Evolutionary conservation across 2,113 vertebrate species (phyloP).

Genomic region (Parus major): DNA sequence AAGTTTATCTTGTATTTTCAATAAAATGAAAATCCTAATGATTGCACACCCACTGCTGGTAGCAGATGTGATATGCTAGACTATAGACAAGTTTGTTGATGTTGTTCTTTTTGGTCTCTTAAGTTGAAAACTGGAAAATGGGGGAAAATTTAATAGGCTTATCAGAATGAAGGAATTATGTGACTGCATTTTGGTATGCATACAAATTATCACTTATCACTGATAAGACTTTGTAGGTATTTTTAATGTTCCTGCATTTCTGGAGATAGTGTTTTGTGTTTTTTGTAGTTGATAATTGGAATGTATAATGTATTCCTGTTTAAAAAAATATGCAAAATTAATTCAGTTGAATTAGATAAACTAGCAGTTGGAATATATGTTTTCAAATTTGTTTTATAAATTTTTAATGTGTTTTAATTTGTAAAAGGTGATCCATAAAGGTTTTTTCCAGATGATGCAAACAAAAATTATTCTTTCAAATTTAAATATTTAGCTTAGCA

Average conservation of each 20-base stretch:
- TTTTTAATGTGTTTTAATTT: background rate
- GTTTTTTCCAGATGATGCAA: background rate
- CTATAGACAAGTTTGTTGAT: background rate
- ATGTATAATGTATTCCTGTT: background rate
- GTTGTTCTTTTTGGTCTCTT: background rate
- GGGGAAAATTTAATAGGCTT: background rate
- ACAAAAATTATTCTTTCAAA: background rate
- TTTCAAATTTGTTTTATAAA: background rate
- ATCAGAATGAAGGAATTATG: background rate
- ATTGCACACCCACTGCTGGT: background rate
- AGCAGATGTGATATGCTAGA: background rate
- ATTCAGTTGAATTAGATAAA: constrained; percentile 7
- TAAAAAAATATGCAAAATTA: background rate
- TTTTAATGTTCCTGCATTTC: background rate
- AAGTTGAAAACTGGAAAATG: background rate
- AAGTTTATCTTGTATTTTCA: background rate
- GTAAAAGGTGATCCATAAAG: background rate
- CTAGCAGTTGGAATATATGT: background rate
- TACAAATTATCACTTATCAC: background rate
- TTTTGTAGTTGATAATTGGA: background rate
- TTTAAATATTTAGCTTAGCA: constrained; percentile 43
- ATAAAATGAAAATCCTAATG: background rate
- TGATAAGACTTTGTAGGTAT: background rate
- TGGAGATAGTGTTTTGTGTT: background rate
- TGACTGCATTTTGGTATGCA: background rate